These are phyloP conservation scores for Erebia palarica DNA, from an alignment of 2,888 invertebrate genomes.

Conservation along the genomic window DNA sequence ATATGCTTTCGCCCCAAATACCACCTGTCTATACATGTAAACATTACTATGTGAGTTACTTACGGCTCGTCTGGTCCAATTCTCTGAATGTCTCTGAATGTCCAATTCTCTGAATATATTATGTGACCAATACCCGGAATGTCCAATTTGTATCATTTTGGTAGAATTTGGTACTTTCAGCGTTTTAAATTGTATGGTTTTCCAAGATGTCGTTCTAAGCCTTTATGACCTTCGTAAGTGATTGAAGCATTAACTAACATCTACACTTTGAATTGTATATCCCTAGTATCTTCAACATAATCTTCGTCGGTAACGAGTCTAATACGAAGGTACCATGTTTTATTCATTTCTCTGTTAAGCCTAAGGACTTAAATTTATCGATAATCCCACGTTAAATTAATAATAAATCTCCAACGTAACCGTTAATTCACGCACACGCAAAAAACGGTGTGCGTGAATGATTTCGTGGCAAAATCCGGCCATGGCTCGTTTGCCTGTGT, in stretches of 20 bases:
- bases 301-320: background rate
- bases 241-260: no score
- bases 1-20: slow-evolving; percentile 5
- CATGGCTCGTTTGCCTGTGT: slow-evolving; percentile 15
- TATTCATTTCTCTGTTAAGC: slow-evolving; percentile 3
- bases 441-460: slow-evolving; percentile 14
- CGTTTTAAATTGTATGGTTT: background rate
- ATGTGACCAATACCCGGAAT: no score
- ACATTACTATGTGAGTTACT: background rate
- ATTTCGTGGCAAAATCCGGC: slow-evolving; percentile 22
- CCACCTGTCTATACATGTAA: slow-evolving; percentile 9
- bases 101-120: no score
- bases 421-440: slow-evolving; percentile 7
- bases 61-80: no score
- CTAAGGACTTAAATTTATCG: slow-evolving; percentile 2
- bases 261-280: no score
- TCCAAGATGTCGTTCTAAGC: background rate
- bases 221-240: background rate
- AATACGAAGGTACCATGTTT: background rate
- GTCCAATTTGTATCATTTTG: no score
- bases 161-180: no score
- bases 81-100: no score
- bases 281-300: background rate
- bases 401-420: slow-evolving; percentile 20
- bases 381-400: slow-evolving; percentile 10